Percentiles rank a stretch among this genome's conserved stretches.
Conservation (phyloP, 2,888 invertebrate species). For the Limenitis camilla region DNA sequence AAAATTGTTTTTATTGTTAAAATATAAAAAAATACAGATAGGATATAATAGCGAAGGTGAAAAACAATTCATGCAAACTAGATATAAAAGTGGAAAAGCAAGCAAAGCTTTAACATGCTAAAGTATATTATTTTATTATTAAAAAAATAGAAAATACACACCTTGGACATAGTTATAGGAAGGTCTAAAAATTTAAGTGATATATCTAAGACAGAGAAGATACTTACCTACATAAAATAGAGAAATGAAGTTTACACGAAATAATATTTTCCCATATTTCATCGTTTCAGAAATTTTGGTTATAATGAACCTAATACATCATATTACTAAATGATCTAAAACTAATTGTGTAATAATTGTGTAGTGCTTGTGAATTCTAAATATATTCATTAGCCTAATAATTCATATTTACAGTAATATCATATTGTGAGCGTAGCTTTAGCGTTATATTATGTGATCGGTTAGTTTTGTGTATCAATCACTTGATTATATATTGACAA, state of each 20-base stretch:
- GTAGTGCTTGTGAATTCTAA: slow-evolving; percentile 4
- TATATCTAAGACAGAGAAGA: no score
- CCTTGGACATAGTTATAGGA: no score
- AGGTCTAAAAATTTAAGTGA: no score
- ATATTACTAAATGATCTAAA: background rate
- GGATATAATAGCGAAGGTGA: no score
- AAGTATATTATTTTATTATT: background rate
- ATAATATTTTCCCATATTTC: no score
- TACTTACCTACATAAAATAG: no score
- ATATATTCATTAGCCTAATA: background rate
- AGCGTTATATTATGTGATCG: background rate
- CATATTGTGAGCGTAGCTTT: slow-evolving; percentile 7
- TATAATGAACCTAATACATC: no score
- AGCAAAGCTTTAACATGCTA: slow-evolving; percentile 27
- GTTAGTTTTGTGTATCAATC: background rate
- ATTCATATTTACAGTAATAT: background rate
- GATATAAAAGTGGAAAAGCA: slow-evolving; percentile 16
- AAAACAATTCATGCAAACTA: no score
- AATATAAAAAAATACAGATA: no score
- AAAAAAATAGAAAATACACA: background rate
- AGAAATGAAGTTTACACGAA: no score
- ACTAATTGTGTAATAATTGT: background rate
- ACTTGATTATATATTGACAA: slow-evolving; percentile 5
- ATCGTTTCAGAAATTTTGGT: no score
- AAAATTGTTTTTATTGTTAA: no score